Base-by-base conservation (phyloP, 1,140 invertebrate genomes). In the Zaprionus camerounensis region DNA sequence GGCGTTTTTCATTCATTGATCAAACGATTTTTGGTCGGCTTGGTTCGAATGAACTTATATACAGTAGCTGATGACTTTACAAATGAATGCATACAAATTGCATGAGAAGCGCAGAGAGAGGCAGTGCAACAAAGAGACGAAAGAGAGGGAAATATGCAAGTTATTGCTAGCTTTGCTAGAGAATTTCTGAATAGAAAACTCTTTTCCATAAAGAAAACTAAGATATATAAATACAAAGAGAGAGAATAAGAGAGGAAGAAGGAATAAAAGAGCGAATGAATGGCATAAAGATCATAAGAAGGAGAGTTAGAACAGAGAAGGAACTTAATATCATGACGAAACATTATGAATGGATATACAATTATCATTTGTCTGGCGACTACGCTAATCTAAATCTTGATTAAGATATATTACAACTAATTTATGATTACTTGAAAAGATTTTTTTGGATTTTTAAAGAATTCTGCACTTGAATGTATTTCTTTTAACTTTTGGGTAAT, bases 1-100 rank as follows among this genome's bases (percentile, higher is more conserved):
- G 20, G 28, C 36, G 20, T 56, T 46, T 72, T 65, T 72, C 49
- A 63, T 64, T 68, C 59, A 78, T 78, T 57, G 26, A 73, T 71
- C 38, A 38, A 77, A 67, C 57, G 24, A 72, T 68, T 73, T 46
- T 24, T 49, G 46, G 46, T 51, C 46, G 46, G 34, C 17, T 13
- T 26, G 26, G 57, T 3, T n/a, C 6, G 44, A 46, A 46, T 46
- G n/a, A 46, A n/a, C 41, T 17, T 17, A 3, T n/a, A 44, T 62
- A 75, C 71, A 64, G 76, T 74, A 74, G 76, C 71, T 31, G 34
- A 69, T 74, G 28, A 31, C 13, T 22, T 46, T 34, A 44, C 61
- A 59, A 51, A 58, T 51, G 20, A 51, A 51, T 20, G 17, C 17
- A 22, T 38, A 20, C 41, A 24, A 46, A 57, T 46, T 63, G 15